A percentile compares a stretch with the other conserved stretches of the same genome.
These are phyloP conservation scores for Mactra quadrangularis DNA, from an alignment of 1,140 invertebrate genomes.

Conservation along the genomic window DNA sequence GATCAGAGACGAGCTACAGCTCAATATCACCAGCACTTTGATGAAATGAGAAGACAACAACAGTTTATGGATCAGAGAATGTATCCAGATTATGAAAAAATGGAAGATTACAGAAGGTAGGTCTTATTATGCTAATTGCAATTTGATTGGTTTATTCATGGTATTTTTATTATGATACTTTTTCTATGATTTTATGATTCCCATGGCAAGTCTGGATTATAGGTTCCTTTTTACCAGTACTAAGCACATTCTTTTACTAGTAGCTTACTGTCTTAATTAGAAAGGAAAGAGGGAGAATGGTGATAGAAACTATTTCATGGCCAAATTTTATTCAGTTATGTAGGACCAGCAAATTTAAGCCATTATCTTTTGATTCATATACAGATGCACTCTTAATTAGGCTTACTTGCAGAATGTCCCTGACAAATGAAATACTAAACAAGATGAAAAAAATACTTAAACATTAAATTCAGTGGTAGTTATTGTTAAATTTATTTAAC, in stretches of 20 bases:
- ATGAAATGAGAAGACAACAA: constrained; percentile 60
- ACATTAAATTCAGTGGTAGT: too few relatives aligned
- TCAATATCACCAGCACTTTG: constrained; percentile 31
- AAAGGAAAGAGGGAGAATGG: too few relatives aligned
- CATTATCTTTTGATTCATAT: too few relatives aligned
- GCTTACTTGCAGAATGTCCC: too few relatives aligned
- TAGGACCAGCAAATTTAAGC: too few relatives aligned
- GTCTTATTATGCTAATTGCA: not conserved
- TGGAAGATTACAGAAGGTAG: constrained; percentile 79
- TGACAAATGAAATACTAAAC: too few relatives aligned
- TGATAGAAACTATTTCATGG: too few relatives aligned
- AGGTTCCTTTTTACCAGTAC: not conserved
- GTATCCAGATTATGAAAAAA: constrained; percentile 74
- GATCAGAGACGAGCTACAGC: constrained; percentile 60
- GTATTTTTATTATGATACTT: not conserved
- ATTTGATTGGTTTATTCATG: too few relatives aligned
- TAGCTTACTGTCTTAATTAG: not conserved
- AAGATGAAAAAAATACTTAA: too few relatives aligned
- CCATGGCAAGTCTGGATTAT: not conserved
- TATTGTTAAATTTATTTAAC: too few relatives aligned
- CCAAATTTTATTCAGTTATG: too few relatives aligned
- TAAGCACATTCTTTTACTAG: not conserved
- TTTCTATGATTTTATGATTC: not conserved
- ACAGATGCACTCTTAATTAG: too few relatives aligned
- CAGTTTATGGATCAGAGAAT: constrained; percentile 77